A percentile compares a stretch with the other conserved stretches of the same genome.
Conservation (phyloP, 2,113 vertebrate genomes). For the Gambusia affinis region DNA sequence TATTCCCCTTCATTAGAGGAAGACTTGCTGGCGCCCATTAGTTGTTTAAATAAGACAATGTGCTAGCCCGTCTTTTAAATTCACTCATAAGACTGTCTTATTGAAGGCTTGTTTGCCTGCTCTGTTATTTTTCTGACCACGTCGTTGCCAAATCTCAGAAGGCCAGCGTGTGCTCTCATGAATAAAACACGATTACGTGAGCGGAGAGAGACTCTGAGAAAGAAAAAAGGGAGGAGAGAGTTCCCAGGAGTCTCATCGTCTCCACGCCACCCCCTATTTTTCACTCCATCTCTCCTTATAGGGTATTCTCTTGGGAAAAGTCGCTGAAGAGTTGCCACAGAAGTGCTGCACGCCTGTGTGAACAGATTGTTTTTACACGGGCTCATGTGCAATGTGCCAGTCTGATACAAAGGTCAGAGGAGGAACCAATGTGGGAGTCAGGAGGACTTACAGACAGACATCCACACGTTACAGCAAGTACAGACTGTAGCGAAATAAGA, state of each 20-base stretch:
- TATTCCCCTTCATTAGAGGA: conserved; percentile 21
- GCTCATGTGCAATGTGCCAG: conserved; percentile 13
- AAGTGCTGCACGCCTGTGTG: conserved; percentile 8
- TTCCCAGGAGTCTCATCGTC: conserved; percentile 47
- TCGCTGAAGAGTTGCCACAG: neutral
- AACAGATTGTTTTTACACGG: conserved; percentile 10
- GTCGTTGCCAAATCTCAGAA: conserved; percentile 30
- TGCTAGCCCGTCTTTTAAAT: neutral
- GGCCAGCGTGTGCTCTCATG: conserved; percentile 63
- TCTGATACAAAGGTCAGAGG: conserved; percentile 19
- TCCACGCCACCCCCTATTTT: conserved; percentile 18
- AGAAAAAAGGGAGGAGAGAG: neutral
- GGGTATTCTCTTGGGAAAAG: conserved; percentile 50
- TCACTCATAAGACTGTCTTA: neutral
- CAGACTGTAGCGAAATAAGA: conserved; percentile 28
- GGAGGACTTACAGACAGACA: neutral
- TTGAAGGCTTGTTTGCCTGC: conserved; percentile 6
- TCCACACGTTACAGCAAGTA: neutral
- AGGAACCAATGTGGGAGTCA: conserved; percentile 6
- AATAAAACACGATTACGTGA: conserved; percentile 76
- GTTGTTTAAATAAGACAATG: neutral
- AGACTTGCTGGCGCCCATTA: conserved; percentile 8
- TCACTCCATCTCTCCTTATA: conserved; percentile 55
- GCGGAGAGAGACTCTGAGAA: conserved; percentile 4
- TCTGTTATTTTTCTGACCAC: conserved; percentile 11